Conservation (phyloP, 2,797 vertebrate genomes). For the Valencia hispanica region DNA sequence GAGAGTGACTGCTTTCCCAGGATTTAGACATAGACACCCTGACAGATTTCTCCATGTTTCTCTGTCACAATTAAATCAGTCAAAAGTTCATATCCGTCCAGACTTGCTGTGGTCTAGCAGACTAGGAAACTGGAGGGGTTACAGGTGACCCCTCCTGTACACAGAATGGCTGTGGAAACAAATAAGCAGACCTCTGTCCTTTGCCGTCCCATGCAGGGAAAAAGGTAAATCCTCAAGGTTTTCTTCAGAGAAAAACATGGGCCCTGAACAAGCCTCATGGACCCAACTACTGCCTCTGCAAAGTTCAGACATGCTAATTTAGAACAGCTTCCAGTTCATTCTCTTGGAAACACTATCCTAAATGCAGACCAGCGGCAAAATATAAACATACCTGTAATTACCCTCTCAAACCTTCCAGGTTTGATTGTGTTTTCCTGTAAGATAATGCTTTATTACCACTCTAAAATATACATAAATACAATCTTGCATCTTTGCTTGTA, state of each 20-base stretch:
- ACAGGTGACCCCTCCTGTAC: constrained; percentile 33
- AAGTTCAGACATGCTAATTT: constrained; percentile 60
- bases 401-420: constrained; percentile 5
- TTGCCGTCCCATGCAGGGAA: constrained; percentile 33
- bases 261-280: constrained; percentile 53
- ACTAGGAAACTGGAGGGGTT: neutral
- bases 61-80: constrained; percentile 53
- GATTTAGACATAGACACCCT: constrained; percentile 48
- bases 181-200: constrained; percentile 53
- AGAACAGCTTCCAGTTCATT: constrained; percentile 44
- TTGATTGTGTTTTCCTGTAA: constrained; percentile 10
- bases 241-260: constrained; percentile 64
- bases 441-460: constrained; percentile 3
- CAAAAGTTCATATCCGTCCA: constrained; percentile 65
- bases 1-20: constrained; percentile 44
- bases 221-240: constrained; percentile 52
- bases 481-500: neutral
- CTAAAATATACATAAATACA: neutral
- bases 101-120: constrained; percentile 44
- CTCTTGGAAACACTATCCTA: constrained; percentile 46
- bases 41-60: constrained; percentile 46
- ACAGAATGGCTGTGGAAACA: constrained; percentile 65
- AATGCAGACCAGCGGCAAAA: constrained; percentile 50
- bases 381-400: constrained; percentile 62
- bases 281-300: constrained; percentile 40